These are phyloP conservation scores for Anodontia alba DNA, from an alignment of 2,888 invertebrate species.

Conservation along the genomic window DNA sequence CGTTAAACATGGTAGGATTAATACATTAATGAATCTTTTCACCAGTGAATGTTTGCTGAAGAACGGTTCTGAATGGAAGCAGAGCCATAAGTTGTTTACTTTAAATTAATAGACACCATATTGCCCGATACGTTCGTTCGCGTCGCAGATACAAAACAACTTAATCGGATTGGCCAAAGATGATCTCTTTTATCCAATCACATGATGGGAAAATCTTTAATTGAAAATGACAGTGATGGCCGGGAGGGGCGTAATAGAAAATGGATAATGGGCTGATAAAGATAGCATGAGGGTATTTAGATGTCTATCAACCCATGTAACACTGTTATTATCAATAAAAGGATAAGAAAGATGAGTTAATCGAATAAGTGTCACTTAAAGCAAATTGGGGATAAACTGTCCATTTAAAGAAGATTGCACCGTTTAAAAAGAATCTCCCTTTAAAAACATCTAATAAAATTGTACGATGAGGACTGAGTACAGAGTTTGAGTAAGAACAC, in stretches of 20 bases:
- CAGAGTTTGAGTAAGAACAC: too few relatives aligned
- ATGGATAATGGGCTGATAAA: constrained; percentile 54
- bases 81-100: constrained; percentile 8
- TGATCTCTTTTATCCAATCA: constrained; percentile 3
- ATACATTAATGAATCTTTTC: constrained; percentile 15
- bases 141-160: not conserved
- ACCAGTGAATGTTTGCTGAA: constrained; percentile 5
- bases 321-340: constrained; percentile 60
- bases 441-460: too few relatives aligned
- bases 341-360: constrained; percentile 49
- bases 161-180: not conserved
- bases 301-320: constrained; percentile 52
- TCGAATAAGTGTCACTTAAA: constrained; percentile 58
- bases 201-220: constrained; percentile 23
- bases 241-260: constrained; percentile 43
- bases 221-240: constrained; percentile 52
- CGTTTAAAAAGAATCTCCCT: not conserved
- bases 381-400: constrained; percentile 12
- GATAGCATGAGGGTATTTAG: constrained; percentile 52
- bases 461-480: too few relatives aligned
- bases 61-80: constrained; percentile 1
- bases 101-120: constrained; percentile 19
- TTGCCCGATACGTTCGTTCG: constrained; percentile 4
- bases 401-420: not conserved
- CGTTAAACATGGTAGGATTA: constrained; percentile 10